Evolutionary conservation across 2,797 vertebrate genomes (phyloP).

Genomic region (Fistularia tabacaria): DNA sequence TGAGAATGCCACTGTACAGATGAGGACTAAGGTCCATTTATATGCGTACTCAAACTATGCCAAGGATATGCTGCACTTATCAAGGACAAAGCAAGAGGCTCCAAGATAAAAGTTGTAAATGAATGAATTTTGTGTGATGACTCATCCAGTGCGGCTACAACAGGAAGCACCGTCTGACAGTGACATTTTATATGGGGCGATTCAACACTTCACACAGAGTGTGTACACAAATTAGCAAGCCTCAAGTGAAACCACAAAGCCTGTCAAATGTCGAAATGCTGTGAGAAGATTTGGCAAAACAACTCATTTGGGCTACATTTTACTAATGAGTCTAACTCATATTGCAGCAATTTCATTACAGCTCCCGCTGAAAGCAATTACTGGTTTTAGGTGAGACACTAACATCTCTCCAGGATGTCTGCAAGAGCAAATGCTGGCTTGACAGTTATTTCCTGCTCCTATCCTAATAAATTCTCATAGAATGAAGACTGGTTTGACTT

Average conservation of each 20-base stretch:
- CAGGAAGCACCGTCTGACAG: slow-evolving; percentile 6
- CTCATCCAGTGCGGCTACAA: slow-evolving; percentile 18
- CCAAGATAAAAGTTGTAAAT: slow-evolving; percentile 13
- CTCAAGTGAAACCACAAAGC: not conserved
- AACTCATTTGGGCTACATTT: slow-evolving; percentile 2
- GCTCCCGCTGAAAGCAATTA: slow-evolving; percentile 45
- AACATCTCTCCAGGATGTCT: slow-evolving; percentile 20
- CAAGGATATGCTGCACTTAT: slow-evolving; percentile 25
- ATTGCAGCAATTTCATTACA: slow-evolving; percentile 39
- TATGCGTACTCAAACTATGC: slow-evolving; percentile 18
- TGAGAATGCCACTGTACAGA: slow-evolving; percentile 15
- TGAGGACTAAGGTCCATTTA: slow-evolving; percentile 16
- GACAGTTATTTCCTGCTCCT: too few relatives aligned
- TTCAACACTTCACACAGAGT: too few relatives aligned
- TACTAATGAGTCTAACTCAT: slow-evolving; percentile 3
- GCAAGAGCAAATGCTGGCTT: not conserved
- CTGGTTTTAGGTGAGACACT: slow-evolving; percentile 37
- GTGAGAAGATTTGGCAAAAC: slow-evolving; percentile 5
- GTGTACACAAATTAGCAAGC: too few relatives aligned
- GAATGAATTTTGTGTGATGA: slow-evolving; percentile 23
- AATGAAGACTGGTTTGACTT: too few relatives aligned
- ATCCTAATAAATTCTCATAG: too few relatives aligned
- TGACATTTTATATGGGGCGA: not conserved
- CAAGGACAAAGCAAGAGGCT: slow-evolving; percentile 5
- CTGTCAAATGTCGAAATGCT: not conserved